Percentiles rank a stretch among this genome's conserved stretches.
These are phyloP conservation scores for Labia minor DNA, from an alignment of 2,888 invertebrate genomes.

Conservation along the genomic window DNA sequence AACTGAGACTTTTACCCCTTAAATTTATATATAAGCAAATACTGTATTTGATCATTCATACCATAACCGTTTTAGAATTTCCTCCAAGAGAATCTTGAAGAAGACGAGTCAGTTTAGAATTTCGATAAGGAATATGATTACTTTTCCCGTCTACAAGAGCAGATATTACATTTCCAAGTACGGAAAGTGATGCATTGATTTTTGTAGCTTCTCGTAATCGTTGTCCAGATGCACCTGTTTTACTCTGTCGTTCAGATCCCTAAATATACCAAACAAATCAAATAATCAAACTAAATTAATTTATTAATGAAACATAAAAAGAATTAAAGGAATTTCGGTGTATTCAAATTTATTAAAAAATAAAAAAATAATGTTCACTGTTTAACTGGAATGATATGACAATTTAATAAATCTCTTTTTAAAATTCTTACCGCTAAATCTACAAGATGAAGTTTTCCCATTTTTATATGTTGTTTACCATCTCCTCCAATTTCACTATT, in stretches of 20 bases:
- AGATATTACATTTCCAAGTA: constrained; percentile 95
- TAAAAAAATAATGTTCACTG: not conserved
- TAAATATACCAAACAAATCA: constrained; percentile 36
- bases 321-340: constrained; percentile 3
- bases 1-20: no score
- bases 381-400: not conserved
- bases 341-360: constrained; percentile 2
- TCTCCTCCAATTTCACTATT: constrained; percentile 75
- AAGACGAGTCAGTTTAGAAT: constrained; percentile 88
- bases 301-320: not conserved
- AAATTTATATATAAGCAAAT: no score
- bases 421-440: constrained; percentile 76
- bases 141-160: constrained; percentile 95
- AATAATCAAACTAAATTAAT: not conserved
- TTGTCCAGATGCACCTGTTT: constrained; percentile 89
- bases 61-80: constrained; percentile 91
- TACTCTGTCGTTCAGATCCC: constrained; percentile 95
- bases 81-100: constrained; percentile 96
- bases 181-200: constrained; percentile 94
- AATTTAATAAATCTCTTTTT: no score
- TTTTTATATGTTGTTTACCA: constrained; percentile 77
- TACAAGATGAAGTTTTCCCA: constrained; percentile 94
- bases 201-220: constrained; percentile 93
- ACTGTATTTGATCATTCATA: no score
- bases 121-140: constrained; percentile 94